Evolutionary conservation across 2,797 vertebrate species (phyloP).

Genomic region (Lepus townsendii): DNA sequence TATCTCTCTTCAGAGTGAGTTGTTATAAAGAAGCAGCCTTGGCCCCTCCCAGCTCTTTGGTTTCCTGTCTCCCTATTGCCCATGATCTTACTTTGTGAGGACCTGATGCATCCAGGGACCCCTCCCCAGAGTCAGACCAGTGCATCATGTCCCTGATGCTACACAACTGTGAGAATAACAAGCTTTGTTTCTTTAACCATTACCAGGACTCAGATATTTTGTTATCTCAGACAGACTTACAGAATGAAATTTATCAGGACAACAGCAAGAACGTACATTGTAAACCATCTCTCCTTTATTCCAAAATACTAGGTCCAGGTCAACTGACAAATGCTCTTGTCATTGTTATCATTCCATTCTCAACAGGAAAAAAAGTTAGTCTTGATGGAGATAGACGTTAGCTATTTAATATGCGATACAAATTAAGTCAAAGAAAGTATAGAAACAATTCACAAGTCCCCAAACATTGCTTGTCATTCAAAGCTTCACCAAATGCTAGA

Average conservation of each 20-base stretch:
- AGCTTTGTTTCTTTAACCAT: no score
- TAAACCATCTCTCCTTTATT: neutral
- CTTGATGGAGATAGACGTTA: neutral
- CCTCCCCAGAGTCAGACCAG: no score
- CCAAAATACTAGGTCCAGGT: neutral
- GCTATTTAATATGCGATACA: neutral
- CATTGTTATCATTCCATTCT: neutral
- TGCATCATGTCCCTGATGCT: no score
- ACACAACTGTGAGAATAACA: no score
- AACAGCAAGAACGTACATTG: neutral
- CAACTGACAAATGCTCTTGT: neutral
- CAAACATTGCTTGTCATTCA: neutral
- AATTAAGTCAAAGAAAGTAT: neutral
- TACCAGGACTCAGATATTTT: no score
- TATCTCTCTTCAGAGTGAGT: no score
- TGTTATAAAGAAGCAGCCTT: no score
- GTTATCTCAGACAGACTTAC: no score
- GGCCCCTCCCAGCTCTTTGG: no score
- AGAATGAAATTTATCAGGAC: neutral
- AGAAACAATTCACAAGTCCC: neutral
- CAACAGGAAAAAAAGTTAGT: neutral
- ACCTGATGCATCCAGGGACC: no score
- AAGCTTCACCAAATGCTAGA: slow-evolving; percentile 39
- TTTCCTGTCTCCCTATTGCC: no score
- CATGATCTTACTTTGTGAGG: no score